Evolutionary conservation across 2,888 invertebrate genomes (phyloP), one percentile per base, ranked within the genome.

Genomic region (Brachynemurus nebulosus): DNA sequence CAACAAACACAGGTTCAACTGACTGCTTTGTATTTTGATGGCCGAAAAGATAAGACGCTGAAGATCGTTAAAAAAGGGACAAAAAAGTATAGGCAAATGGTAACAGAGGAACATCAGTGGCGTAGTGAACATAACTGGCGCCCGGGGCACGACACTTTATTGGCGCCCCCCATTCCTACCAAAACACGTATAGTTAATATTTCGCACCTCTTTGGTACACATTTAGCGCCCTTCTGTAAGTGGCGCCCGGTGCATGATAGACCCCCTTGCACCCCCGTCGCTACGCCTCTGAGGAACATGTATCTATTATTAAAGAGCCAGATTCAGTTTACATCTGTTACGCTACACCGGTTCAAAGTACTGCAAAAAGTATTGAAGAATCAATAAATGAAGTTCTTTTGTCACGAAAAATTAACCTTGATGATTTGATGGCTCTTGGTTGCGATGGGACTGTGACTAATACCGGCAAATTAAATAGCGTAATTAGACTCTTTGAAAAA

Each of bases 391-490:
- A 33, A 16, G n/a, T 33, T 33, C 33, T 33, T n/a, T 33, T 33
- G 16, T 16, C 5, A 14, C n/a, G 16, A 33, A 16, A 33, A 33
- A 16, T 47, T 12, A 35, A 18, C 19, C 47, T 44, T 25, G 19
- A 34, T 19, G 25, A 20, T 21, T 12, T 47, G 43, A 25, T 46
- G 9, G 46, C 49, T 16, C 40, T 52, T 23, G 51, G 53, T 30
- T 54, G 51, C 45, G 53, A 53, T 35, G 53, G 52, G 23, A 54
- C 55, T 16, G 50, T 49, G 27, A 49, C 53, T 12, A 55, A 53
- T 45, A 48, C 51, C 34, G 53, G 52, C 8, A 46, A 46, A 39
- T 45, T 48, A 30, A 44, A 49, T 14, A 53, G 53, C 17, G 43
- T 54, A 12, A 53, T 53, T 42, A 45, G 50, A 23, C 39, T 48